Evolutionary conservation across 2,113 vertebrate genomes (phyloP).

Genomic region (Hypocryptadius cinnamomeus): DNA sequence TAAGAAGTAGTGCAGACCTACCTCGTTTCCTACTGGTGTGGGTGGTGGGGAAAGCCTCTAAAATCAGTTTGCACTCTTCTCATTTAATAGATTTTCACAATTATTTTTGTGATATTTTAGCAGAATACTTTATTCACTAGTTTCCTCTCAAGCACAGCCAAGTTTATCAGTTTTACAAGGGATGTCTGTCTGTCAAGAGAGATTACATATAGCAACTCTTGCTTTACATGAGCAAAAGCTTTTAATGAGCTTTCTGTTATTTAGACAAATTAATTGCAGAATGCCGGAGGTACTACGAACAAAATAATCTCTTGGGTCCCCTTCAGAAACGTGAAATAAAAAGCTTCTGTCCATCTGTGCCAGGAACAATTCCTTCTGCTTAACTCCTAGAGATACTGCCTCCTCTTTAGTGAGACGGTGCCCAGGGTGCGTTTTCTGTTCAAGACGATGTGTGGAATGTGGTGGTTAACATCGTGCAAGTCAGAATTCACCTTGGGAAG

Average conservation of each 20-base stretch:
- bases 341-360: neutral
- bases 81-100: neutral
- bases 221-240: neutral
- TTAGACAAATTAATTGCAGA: neutral
- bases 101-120: neutral
- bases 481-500: neutral
- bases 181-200: neutral
- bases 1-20: conserved; percentile 19
- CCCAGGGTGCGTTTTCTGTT: neutral
- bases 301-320: neutral
- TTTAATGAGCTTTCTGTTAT: neutral
- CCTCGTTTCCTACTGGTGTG: neutral
- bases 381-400: neutral
- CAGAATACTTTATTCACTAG: neutral
- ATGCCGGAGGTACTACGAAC: neutral
- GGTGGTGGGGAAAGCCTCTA: neutral
- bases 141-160: neutral
- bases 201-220: neutral
- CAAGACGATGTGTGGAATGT: neutral
- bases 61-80: neutral
- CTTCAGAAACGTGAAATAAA: neutral
- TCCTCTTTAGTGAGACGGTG: neutral
- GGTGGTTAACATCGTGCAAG: neutral
- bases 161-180: neutral
- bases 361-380: neutral